Evolutionary conservation across 2,797 vertebrate genomes (phyloP), one percentile per base, ranked within the genome.

Genomic region (Heteromormyrus szaboi): DNA sequence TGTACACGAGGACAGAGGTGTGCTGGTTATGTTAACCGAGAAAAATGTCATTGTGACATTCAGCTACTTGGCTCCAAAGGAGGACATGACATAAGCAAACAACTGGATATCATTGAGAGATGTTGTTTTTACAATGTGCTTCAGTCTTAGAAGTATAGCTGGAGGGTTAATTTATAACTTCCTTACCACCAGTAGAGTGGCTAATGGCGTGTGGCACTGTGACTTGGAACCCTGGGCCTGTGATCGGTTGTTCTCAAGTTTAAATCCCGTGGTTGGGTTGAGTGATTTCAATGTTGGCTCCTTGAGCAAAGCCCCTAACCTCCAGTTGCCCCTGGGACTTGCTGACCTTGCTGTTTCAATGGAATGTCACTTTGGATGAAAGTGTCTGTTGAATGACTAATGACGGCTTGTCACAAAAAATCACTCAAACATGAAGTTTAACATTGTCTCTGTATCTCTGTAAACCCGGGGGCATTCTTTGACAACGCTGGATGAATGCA

Each of bases 31-130:
- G 41, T 48, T 88, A 85, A 85, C 37, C 81, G 48, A 88, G 14
- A 44, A 53, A 22, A 53, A 72, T 89, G 88, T 89, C 88, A 89
- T 65, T 86, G 46, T 89, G 88, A 89, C 88, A 89, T 89, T 79
- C 72, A 44, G 41, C 72, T 29, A 22, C 29, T 5, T 56, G 85
- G 5, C 48, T 85, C 25, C 12, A 54, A 53, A 85, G 37, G 85
- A 22, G 9, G 8, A 87, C 53, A 25, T 87, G 53, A 65, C 54
- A 87, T 46, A 87, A 87, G 51, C 29, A 86, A 86, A 56, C 51
- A 56, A 19, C 25, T 86, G 51, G 12, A 85, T 51, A 25, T 29
- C 14, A 44, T 14, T 79, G 72, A 19, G 7, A 41, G 33, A 41
- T 19, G 12, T 19, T 76, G 6, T 41, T 76, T 76, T 41, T 76